Conservation (phyloP, 2,113 vertebrate genomes). For the Mormyrus iriodes region DNA sequence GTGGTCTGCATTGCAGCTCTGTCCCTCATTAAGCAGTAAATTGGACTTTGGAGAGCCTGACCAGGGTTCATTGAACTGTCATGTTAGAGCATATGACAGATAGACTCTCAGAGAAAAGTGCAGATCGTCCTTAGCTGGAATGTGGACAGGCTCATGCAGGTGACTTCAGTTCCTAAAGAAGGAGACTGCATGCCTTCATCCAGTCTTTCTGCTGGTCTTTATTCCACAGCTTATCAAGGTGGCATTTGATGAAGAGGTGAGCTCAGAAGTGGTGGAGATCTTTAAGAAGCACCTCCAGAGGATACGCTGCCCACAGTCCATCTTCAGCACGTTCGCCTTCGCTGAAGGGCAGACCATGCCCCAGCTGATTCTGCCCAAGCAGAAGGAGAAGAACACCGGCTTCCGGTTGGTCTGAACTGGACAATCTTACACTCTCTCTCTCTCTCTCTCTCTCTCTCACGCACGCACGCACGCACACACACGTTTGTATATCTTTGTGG, state of each 20-base stretch:
- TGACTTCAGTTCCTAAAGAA: background rate
- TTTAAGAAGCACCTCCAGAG: conserved; percentile 92
- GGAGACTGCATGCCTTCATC: background rate
- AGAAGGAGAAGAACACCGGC: conserved; percentile 95
- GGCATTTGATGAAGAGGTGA: conserved; percentile 96
- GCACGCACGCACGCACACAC: too few relatives aligned
- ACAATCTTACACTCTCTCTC: too few relatives aligned
- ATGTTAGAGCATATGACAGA: background rate
- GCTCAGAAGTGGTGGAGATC: conserved; percentile 89
- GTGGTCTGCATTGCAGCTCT: conserved; percentile 31
- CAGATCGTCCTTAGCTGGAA: background rate
- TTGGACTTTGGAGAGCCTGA: background rate
- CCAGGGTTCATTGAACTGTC: conserved; percentile 6
- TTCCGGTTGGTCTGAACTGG: conserved; percentile 70
- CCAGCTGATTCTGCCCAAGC: conserved; percentile 86
- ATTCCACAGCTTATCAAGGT: conserved; percentile 83
- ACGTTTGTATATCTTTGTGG: background rate
- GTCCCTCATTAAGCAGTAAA: conserved; percentile 24
- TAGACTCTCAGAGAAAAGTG: background rate
- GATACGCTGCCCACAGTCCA: conserved; percentile 90
- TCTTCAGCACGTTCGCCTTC: conserved; percentile 91
- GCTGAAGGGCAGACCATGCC: conserved; percentile 83
- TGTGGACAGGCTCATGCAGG: background rate
- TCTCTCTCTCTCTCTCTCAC: too few relatives aligned
- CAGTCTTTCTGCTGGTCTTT: conserved; percentile 21